Evolutionary conservation across 2,888 invertebrate species (phyloP), one percentile per base, ranked within the genome.

Genomic region (Vanessa cardui): DNA sequence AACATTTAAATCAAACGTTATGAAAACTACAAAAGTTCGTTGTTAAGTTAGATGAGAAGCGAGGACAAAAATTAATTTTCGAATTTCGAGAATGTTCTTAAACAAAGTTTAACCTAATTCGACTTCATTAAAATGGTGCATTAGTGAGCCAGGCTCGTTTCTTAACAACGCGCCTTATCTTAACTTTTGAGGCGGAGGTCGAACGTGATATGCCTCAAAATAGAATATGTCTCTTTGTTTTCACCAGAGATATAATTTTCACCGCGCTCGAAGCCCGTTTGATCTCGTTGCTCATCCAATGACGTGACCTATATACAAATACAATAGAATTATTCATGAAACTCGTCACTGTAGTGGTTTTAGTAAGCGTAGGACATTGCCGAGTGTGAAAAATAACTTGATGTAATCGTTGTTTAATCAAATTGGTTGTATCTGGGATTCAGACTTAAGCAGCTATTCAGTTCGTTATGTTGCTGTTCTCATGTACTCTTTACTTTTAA

Each of bases 321-420:
- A 85, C 83, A 84, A 85, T 84, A 82, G 85, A 84, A 85, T 87
- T 86, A 86, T 88, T 89, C 86, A 88, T 84, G 80, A 83, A 76
- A 69, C 73, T 73, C 77, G 78, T 81, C 83, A 80, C 79, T 81
- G 78, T 70, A 71, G 73, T 77, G 75, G 78, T 74, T 77, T 80
- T 79, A 77, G 77, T 77, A 73, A 76, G 70, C 72, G 69, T 61
- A 54, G 52, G 62, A 39, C 18, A 45, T 20, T 16, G 50, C 18
- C 21, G 20, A 45, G 26, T 18, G 44, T 16, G 15, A 45, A 50
- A 62, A 15, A 45, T 61, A 54, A 26, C 7, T 31, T 54, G 2
- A 31, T 5, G 6, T 26, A 26, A 54, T 31, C 52, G 52, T 54
- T 54, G 7, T 16, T 54, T 16, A 39, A 12, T 39, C 12, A 39